Base-by-base conservation (phyloP, 2,797 vertebrate genomes). In the Propithecus deckenii region DNA sequence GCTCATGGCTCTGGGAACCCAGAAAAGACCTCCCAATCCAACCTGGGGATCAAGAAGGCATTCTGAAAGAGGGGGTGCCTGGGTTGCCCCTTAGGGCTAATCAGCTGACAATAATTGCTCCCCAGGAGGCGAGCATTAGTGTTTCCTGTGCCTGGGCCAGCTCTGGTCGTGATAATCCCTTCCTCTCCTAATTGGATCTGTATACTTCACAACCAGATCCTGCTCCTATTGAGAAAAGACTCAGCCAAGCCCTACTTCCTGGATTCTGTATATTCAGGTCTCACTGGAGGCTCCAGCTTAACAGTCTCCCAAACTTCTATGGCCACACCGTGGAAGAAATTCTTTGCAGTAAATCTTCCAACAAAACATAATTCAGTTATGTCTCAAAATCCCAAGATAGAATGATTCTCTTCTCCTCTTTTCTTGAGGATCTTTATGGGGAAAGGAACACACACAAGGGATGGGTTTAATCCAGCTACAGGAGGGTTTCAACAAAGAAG, bases 161-260 rank as follows among this genome's bases (percentile, higher is more conserved):
- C 63, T 93, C 85, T 86, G 86, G 57, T 79, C 67, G 55, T 97
- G 57, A 78, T 67, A 72, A 95, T 95, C 81, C 78, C 46, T 96
- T 94, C 46, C 63, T 83, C 32, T 96, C n/a, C 86, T 95, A 94
- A 94, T 86, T 90, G 55, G 81, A 94, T 81, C 92, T 94, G 25
- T 55, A 71, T 71, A 35, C 50, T 88, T 97, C 85, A 86, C 50
- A 95, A 41, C 52, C 74, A 96, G 91, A 92, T 94, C 69, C 86
- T 89, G 52, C 13, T 35, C 59, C 50, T 67, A 52, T 18, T 61
- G 92, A 94, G n/a, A 93, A 46, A 94, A 93, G 87, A 90, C 20
- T 84, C 75, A 67, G 46, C 25, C 74, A 97, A 71, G 10, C 23
- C 25, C 48, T 74, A 30, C 50, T 86, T 95, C 59, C 84, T 90